Percentiles rank a stretch among this genome's conserved stretches.
phyloP scores from a whole-genome alignment of 1,140 invertebrate species.

The Caenorhabditis tropicalis region DNA sequence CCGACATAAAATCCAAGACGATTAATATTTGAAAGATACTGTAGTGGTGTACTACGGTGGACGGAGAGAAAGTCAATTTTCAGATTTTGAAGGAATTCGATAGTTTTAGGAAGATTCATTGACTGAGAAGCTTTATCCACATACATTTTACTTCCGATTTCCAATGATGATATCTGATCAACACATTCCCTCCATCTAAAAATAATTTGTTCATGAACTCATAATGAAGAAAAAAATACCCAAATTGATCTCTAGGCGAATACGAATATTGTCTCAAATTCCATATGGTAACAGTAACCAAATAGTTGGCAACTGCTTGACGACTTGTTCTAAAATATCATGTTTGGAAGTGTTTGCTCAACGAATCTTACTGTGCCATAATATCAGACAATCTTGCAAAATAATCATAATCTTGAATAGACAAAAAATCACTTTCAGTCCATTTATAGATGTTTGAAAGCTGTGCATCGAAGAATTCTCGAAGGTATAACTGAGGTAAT shows the following conservation, averaged over 20 bases:
- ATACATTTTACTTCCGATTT: conserved; percentile 48
- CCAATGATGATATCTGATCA: conserved; percentile 33
- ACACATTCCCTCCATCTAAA: conserved; percentile 53
- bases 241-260: conserved; percentile 23
- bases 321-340: background rate
- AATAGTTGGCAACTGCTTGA: conserved; percentile 52
- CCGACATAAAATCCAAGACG: conserved; percentile 44
- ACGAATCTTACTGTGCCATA: background rate
- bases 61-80: conserved; percentile 46
- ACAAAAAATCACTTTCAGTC: conserved; percentile 42
- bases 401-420: conserved; percentile 53
- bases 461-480: conserved; percentile 50
- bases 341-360: background rate
- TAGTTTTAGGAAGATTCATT: background rate
- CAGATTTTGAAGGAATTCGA: conserved; percentile 43
- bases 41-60: conserved; percentile 32
- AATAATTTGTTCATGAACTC: background rate
- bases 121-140: conserved; percentile 36
- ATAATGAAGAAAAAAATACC: background rate
- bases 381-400: conserved; percentile 38
- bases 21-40: conserved; percentile 24
- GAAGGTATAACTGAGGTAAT: conserved; percentile 45
- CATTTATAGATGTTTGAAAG: conserved; percentile 48
- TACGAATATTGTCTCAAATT: conserved; percentile 48
- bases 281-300: conserved; percentile 44